Percentiles rank a stretch among this genome's conserved stretches.
Conservation (phyloP, 2,888 invertebrate species). For the Hirtodrosophila alboralis region DNA sequence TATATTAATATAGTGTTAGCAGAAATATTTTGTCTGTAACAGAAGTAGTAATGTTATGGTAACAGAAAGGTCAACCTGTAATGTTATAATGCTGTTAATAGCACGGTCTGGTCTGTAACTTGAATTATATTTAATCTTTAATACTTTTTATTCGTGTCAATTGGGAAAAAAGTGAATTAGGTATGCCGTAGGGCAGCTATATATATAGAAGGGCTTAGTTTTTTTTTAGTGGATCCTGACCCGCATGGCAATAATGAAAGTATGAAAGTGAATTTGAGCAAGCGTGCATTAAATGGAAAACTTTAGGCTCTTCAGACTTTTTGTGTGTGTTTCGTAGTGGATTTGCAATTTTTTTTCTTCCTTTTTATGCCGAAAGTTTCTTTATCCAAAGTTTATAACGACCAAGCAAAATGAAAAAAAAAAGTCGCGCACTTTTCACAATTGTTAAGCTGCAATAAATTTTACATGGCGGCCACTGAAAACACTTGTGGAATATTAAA, state of each 20-base stretch:
- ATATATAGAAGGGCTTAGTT: background rate
- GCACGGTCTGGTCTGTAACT: too few species aligned
- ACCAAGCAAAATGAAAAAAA: slow-evolving; percentile 1
- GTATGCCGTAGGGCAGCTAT: too few species aligned
- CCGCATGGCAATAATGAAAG: slow-evolving; percentile 37
- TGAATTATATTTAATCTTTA: too few species aligned
- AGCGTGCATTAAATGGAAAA: slow-evolving; percentile 60
- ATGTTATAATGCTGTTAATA: too few species aligned
- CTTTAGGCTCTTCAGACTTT: slow-evolving; percentile 37
- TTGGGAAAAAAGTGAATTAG: too few species aligned
- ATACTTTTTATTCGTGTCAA: too few species aligned
- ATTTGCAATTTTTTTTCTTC: background rate
- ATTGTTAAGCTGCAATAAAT: slow-evolving; percentile 59
- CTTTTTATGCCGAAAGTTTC: slow-evolving; percentile 38
- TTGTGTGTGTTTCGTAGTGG: slow-evolving; percentile 1
- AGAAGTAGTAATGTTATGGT: too few species aligned
- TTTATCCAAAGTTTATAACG: slow-evolving; percentile 20
- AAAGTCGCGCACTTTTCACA: slow-evolving; percentile 24
- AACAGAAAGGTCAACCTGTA: too few species aligned
- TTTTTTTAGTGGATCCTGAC: slow-evolving; percentile 3
- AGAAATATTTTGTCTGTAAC: too few species aligned
- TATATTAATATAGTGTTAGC: too few species aligned
- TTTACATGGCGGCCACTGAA: slow-evolving; percentile 60
- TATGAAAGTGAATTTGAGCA: slow-evolving; percentile 60
- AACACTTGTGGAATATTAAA: slow-evolving; percentile 67